Conservation (phyloP, 2,797 vertebrate species). For the Neosilurus mollespiculum region DNA sequence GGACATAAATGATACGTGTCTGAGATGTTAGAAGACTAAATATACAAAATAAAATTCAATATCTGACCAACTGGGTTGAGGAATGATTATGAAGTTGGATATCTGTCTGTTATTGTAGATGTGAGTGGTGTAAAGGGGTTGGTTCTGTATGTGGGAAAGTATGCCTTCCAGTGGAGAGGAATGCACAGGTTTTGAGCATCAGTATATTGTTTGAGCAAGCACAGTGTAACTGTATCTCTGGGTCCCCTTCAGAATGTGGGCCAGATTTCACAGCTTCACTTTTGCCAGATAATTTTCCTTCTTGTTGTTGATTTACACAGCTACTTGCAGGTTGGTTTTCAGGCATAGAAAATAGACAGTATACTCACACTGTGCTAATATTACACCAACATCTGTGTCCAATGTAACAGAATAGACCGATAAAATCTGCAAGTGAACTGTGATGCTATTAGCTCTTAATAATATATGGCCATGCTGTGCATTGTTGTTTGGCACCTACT, state of each 20-base stretch:
- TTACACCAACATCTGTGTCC: conserved; percentile 66
- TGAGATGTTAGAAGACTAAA: background rate
- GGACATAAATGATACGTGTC: background rate
- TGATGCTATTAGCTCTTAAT: conserved; percentile 3
- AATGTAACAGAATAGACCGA: conserved; percentile 68
- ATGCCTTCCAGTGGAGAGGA: background rate
- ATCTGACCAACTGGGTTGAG: background rate
- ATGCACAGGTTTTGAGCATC: conserved; percentile 28
- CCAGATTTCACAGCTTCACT: conserved; percentile 22
- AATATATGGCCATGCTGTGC: background rate
- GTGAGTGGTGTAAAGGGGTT: background rate
- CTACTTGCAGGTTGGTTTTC: conserved; percentile 54
- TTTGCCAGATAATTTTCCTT: conserved; percentile 17
- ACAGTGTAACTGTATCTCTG: conserved; percentile 35
- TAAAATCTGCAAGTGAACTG: background rate
- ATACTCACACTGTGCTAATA: conserved; percentile 55
- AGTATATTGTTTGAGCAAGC: conserved; percentile 37
- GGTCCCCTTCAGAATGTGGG: conserved; percentile 33
- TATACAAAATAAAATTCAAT: background rate
- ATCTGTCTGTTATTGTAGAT: background rate
- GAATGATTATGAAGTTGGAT: background rate
- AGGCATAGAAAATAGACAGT: conserved; percentile 62
- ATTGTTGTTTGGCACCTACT: conserved; percentile 4
- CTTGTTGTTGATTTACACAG: conserved; percentile 39
- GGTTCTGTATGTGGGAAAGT: background rate